Evolutionary conservation across 92 coral and sea anemone species (phyloP), one percentile per base, ranked within the genome.

Genomic region (Phenganax stokvisi): DNA sequence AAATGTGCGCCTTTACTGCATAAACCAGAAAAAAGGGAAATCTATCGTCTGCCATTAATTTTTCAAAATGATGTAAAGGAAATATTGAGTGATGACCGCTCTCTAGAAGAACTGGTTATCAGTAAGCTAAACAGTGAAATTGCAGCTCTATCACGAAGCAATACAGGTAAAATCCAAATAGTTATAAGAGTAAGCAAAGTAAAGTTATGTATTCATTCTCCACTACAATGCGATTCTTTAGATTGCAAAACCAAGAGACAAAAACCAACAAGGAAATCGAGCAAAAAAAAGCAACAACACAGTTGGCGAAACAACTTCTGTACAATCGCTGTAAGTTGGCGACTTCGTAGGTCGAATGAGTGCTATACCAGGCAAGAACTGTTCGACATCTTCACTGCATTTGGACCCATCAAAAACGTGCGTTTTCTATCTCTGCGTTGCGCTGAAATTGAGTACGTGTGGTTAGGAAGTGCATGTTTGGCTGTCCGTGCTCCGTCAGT

Each of bases 401-500:
- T 79, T 65, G 83, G 83, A 63, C 83, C 83, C n/a, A 51, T 79
- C 55, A 79, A 63, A 20, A 63, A 69, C 61, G 69, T 79, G 51
- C 83, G 74, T 79, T 79, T 79, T 12, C 44, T 30, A 7, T 79
- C 73, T 51, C 83, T 74, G 9, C 65, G 81, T 59, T 51, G 62
- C n/a, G 81, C 81, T 11, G 81, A 77, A 53, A 77, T 77, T 71
- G 81, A 59, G 71, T 77, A 59, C 54, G 71, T 62, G 56, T 62
- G 71, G 71, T 25, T 59, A 0, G 47, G 57, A 9, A 65, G 83
- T 54, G 83, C 83, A 16, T 79, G 83, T 65, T 65, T 79, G 12
- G 83, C 83, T 7, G 72, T 79, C 15, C 83, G 62, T 7, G 74
- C 73, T 15, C 56, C 60, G 10, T 15, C 10, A 7, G 54, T 79